Evolutionary conservation across 2,797 vertebrate genomes (phyloP), one percentile per base, ranked within the genome.

Genomic region (Cryptoblepharus egeriae): DNA sequence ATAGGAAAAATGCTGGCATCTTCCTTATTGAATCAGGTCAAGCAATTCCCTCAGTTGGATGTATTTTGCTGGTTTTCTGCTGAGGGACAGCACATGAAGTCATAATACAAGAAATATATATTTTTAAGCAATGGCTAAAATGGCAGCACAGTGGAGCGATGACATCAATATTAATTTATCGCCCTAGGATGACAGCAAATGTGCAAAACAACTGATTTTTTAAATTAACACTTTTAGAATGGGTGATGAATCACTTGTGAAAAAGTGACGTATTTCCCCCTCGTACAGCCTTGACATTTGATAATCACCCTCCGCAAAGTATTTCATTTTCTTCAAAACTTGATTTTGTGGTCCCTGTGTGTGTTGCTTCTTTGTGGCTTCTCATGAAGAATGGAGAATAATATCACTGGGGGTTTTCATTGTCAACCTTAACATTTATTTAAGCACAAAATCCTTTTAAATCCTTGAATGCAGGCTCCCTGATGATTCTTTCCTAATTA

Each of bases 171-270:
- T 60, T 89, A 86, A 93, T 92, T 81, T 67, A 42, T 88, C 88
- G 90, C 61, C 55, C 84, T 18, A 58, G 64, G 65, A 88, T 88
- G 85, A 93, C 91, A 90, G 85, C 60, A 86, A 78, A 91, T 91
- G 87, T 88, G 92, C 88, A 85, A 87, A 90, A 61, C 1, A 88
- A 92, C 91, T 93, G 92, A 92, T 92, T 90, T 93, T 52, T 49
- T 85, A 75, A 75, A 89, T 89, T 10, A 87, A 77, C 83, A 86
- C 85, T 10, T 24, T 91, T 90, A 86, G 77, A 89, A 85, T 89
- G 77, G 67, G 76, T 77, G 92, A 92, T 90, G 88, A 80, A 92
- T 93, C 79, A 89, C 88, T 88, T 81, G 87, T 77, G 67, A 90
- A 89, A 89, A 89, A 90, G 78, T 77, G 82, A 86, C 37, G 30